These are phyloP conservation scores for Bovichtus diacanthus DNA, from an alignment of 2,797 vertebrate species.

Conservation along the genomic window DNA sequence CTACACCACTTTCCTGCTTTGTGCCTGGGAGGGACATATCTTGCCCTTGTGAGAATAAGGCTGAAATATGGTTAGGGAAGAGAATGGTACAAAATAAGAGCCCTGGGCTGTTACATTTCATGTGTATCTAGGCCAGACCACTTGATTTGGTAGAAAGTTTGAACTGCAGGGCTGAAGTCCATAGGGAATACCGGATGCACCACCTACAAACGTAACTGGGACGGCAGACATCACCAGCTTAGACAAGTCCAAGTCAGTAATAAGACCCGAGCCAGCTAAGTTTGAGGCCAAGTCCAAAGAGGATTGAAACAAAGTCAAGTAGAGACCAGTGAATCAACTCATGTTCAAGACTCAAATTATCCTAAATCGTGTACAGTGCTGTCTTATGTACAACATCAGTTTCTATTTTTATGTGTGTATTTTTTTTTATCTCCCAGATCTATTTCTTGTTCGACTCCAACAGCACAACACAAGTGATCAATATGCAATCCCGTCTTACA, in stretches of 20 bases:
- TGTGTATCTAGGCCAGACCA: slow-evolving; percentile 74
- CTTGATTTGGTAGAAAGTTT: slow-evolving; percentile 56
- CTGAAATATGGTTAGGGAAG: slow-evolving; percentile 76
- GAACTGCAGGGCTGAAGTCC: slow-evolving; percentile 32
- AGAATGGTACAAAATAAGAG: slow-evolving; percentile 71
- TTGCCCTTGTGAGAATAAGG: slow-evolving; percentile 76
- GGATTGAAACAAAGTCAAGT: neutral
- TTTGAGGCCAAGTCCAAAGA: slow-evolving; percentile 19
- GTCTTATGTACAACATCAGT: no score
- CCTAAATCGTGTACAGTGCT: neutral
- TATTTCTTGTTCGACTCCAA: no score
- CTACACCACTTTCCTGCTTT: slow-evolving; percentile 71
- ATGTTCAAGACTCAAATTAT: neutral
- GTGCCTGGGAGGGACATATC: slow-evolving; percentile 72
- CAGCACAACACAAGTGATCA: no score
- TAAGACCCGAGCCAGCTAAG: slow-evolving; percentile 1
- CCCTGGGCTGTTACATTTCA: slow-evolving; percentile 65
- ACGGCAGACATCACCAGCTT: slow-evolving; percentile 5
- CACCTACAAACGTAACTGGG: slow-evolving; percentile 32
- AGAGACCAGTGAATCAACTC: neutral
- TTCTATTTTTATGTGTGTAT: no score
- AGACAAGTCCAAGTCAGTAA: neutral
- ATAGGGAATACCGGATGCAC: slow-evolving; percentile 14
- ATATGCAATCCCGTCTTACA: no score
- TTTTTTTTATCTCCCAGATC: no score